Evolutionary conservation across 1,140 invertebrate species (phyloP).

Genomic region (Drosophila truncata): DNA sequence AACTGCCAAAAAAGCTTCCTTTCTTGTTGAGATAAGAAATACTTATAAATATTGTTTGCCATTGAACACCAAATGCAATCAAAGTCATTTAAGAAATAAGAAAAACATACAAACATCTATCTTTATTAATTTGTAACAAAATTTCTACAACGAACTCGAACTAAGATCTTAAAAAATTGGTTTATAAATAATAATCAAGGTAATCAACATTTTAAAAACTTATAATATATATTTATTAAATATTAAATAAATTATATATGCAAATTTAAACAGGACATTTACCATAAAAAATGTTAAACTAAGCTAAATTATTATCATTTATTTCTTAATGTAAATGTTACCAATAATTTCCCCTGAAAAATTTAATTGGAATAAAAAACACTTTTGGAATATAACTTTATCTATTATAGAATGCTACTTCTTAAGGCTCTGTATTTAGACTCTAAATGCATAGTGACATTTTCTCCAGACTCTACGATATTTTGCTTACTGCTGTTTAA

Average conservation of each 20-base stretch:
- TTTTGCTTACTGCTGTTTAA: constrained; percentile 5
- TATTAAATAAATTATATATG: background rate
- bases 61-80: too few relatives aligned
- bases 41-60: background rate
- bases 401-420: background rate
- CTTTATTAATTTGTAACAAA: background rate
- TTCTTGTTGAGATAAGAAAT: background rate
- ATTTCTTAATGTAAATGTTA: background rate
- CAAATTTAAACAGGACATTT: background rate
- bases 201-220: background rate
- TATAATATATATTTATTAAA: background rate
- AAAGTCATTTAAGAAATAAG: background rate
- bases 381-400: background rate
- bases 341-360: background rate
- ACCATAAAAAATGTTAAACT: background rate
- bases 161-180: background rate
- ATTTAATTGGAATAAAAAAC: background rate
- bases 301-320: too few relatives aligned
- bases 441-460: background rate
- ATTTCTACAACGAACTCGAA: background rate
- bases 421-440: constrained; percentile 4
- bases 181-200: too few relatives aligned
- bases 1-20: too few relatives aligned
- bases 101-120: background rate
- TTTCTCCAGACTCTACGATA: background rate